Base-by-base conservation (phyloP, 2,888 invertebrate genomes). In the Kuschelorhynchus macadamiae region DNA sequence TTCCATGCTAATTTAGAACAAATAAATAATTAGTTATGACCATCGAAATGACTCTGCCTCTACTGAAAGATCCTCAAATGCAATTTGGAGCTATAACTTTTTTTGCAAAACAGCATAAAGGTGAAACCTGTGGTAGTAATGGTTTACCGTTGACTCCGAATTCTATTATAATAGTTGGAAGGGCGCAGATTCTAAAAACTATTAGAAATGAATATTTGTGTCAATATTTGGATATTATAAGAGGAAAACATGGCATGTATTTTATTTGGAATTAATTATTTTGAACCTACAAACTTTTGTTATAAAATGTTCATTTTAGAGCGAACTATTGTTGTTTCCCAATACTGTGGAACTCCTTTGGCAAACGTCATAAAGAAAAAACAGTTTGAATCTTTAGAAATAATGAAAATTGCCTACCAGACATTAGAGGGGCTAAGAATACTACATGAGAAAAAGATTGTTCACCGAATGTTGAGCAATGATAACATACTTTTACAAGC, bases 141-240 rank as follows among this genome's bases (percentile, higher is more conserved):
- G 98, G 98, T 0, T 85, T 98, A 49, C 98, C 98, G 0, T 85
- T 98, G 16, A 98, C 98, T 0, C 97, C 98, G 1, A 97, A 98
- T 84, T 97, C 97, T 0, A 96, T 98, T 70, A 93, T 95, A 61
- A 96, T 98, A 79, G 87, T 96, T 61, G 97, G 98, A 5, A 88
- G 91, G 78, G 94, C 97, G 20, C 96, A 97, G 81, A 86, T 89
- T 67, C 85, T 98, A 12, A 92, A 94, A 79, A 90, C 90, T 0
- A 85, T 96, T 55, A 86, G 89, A 66, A 95, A 96, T 82, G 89
- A 90, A 0, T 89, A 94, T 84, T 86, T 98, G 53, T 96, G 96
- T 78, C 90, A 91, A 66, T 98, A 98, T 84, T 85, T 98, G 42
- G 97, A 97, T 83, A 90, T 98, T 59, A 91, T 94, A 71, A 87